Conservation (phyloP, 2,888 invertebrate species). For the Nycteola revayana region DNA sequence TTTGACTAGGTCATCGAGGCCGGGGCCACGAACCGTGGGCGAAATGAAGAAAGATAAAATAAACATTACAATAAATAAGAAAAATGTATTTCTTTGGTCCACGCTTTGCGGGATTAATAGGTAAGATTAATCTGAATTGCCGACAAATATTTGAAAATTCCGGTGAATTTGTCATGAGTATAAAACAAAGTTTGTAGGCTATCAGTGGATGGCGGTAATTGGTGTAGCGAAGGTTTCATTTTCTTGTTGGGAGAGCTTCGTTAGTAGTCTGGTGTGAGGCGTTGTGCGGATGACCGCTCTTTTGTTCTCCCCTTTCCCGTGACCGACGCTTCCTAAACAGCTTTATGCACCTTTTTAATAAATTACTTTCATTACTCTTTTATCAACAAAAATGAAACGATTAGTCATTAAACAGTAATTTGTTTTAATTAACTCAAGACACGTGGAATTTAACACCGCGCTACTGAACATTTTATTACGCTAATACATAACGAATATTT, state of each 20-base stretch:
- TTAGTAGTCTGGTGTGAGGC: conserved; percentile 34
- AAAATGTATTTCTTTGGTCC: background rate
- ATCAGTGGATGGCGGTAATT: conserved; percentile 34
- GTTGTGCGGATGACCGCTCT: conserved; percentile 35
- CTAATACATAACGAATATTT: too few species aligned
- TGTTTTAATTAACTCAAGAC: conserved; percentile 14
- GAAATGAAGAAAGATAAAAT: background rate
- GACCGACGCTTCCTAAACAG: conserved; percentile 35
- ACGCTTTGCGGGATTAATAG: conserved; percentile 1
- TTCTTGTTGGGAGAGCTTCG: conserved; percentile 36
- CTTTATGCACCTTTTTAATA: conserved; percentile 43
- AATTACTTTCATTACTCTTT: conserved; percentile 21
- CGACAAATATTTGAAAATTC: conserved; percentile 7
- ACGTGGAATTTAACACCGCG: too few species aligned
- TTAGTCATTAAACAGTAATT: conserved; percentile 23
- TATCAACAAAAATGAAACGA: conserved; percentile 17
- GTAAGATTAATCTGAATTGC: conserved; percentile 7
- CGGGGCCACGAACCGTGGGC: too few species aligned
- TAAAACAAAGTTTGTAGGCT: conserved; percentile 15
- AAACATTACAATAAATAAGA: background rate
- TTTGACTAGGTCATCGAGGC: conserved; percentile 1
- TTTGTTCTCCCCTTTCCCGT: conserved; percentile 40
- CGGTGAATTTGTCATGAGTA: conserved; percentile 4
- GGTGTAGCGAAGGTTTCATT: conserved; percentile 35
- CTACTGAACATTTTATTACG: too few species aligned